These are phyloP conservation scores for Atractosteus spatula DNA, from an alignment of 2,113 vertebrate species.

Conservation along the genomic window DNA sequence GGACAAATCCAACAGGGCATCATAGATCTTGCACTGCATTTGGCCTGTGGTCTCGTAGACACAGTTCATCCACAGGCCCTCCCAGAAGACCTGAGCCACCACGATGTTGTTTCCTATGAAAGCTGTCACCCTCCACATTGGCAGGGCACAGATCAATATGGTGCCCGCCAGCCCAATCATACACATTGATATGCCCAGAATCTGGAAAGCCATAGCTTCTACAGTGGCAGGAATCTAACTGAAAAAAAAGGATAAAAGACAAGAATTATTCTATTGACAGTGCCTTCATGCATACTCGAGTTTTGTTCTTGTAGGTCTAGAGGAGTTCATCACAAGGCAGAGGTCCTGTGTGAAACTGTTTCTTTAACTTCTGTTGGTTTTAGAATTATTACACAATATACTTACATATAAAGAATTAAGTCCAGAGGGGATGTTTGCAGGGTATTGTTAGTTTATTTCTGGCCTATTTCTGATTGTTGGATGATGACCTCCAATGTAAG, in stretches of 20 bases:
- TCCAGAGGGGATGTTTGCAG: too few species aligned
- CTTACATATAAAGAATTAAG: too few species aligned
- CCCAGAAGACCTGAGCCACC: constrained; percentile 83
- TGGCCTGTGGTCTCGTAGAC: constrained; percentile 78
- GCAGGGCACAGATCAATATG: constrained; percentile 78
- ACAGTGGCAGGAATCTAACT: background rate
- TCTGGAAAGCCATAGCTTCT: constrained; percentile 65
- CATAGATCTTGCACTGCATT: constrained; percentile 82
- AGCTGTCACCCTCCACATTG: constrained; percentile 83
- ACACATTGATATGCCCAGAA: constrained; percentile 70
- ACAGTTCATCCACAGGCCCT: constrained; percentile 84
- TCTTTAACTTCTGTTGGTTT: too few species aligned
- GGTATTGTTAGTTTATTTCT: too few species aligned
- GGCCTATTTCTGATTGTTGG: too few species aligned
- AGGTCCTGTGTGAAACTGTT: too few species aligned
- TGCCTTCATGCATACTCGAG: too few species aligned
- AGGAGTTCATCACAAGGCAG: too few species aligned
- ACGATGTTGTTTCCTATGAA: constrained; percentile 80
- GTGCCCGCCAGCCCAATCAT: constrained; percentile 68
- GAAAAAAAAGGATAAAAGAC: background rate
- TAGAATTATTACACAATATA: too few species aligned
- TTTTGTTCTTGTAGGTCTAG: too few species aligned
- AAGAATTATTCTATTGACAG: background rate
- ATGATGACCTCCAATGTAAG: too few species aligned
- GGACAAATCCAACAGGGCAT: constrained; percentile 76